Evolutionary conservation across 2,797 vertebrate genomes (phyloP).

Genomic region (Rhinophrynus dorsalis): DNA sequence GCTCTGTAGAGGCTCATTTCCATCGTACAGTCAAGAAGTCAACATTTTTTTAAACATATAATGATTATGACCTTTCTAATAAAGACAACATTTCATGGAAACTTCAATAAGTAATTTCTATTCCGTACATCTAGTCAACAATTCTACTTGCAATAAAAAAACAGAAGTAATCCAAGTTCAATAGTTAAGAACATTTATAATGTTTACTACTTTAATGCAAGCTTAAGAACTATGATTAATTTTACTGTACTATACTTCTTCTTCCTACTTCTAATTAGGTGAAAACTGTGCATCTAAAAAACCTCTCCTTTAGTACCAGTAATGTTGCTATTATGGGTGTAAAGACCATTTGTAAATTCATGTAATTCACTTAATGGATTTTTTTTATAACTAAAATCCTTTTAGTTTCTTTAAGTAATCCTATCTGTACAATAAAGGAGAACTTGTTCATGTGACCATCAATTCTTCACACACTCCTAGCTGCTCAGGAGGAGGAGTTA

Average conservation of each 20-base stretch:
- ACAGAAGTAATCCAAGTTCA: slow-evolving; percentile 25
- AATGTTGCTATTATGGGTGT: slow-evolving; percentile 12
- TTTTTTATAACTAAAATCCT: not conserved
- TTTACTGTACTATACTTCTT: not conserved
- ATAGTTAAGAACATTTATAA: slow-evolving; percentile 25
- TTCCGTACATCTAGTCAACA: not conserved
- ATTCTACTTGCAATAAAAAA: slow-evolving; percentile 6
- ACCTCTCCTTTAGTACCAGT: not conserved
- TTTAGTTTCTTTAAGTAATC: not conserved
- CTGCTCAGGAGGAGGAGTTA: no score
- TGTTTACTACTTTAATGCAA: slow-evolving; percentile 17
- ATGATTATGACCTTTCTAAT: slow-evolving; percentile 38
- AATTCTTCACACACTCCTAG: no score
- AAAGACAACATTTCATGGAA: slow-evolving; percentile 5
- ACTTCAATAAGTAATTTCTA: slow-evolving; percentile 18
- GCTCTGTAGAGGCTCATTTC: slow-evolving; percentile 15
- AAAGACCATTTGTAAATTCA: not conserved
- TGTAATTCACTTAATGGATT: not conserved
- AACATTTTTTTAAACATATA: slow-evolving; percentile 9
- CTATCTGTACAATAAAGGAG: no score
- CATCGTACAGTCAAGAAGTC: slow-evolving; percentile 25
- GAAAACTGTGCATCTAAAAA: slow-evolving; percentile 27
- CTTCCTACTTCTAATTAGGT: slow-evolving; percentile 25
- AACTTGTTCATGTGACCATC: no score
- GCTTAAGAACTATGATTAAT: slow-evolving; percentile 7